These are phyloP conservation scores for Clitarchus hookeri DNA, from an alignment of 2,888 invertebrate species.

Conservation along the genomic window DNA sequence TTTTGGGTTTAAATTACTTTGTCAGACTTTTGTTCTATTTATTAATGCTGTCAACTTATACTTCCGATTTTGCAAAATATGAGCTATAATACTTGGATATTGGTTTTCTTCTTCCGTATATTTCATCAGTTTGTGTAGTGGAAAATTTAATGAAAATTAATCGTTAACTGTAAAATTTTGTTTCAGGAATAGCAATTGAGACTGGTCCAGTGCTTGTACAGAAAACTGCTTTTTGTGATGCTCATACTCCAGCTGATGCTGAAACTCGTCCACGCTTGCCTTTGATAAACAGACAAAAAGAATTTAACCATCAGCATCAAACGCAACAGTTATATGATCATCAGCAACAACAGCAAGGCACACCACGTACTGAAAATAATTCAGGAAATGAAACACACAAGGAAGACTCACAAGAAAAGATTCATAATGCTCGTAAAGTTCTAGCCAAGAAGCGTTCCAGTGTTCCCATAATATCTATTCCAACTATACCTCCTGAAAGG, in stretches of 20 bases:
- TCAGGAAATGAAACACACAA: slow-evolving; percentile 51
- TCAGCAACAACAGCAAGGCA: slow-evolving; percentile 34
- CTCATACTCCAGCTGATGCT: slow-evolving; percentile 81
- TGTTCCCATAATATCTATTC: slow-evolving; percentile 90
- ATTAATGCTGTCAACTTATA: too few species aligned
- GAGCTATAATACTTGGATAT: too few species aligned
- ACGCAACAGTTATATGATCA: not conserved
- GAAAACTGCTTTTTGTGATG: slow-evolving; percentile 95
- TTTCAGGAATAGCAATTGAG: slow-evolving; percentile 37
- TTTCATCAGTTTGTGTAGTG: too few species aligned
- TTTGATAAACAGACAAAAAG: slow-evolving; percentile 30
- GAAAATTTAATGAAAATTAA: too few species aligned
- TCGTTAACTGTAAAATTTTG: not conserved
- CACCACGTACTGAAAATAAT: slow-evolving; percentile 38
- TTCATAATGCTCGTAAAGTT: slow-evolving; percentile 85
- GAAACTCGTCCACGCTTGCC: slow-evolving; percentile 49
- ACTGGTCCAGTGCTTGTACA: slow-evolving; percentile 79
- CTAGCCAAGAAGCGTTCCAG: slow-evolving; percentile 87
- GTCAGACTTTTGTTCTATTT: too few species aligned
- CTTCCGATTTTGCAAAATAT: too few species aligned
- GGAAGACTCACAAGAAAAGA: slow-evolving; percentile 76
- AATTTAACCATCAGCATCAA: not conserved
- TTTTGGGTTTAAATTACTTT: too few species aligned
- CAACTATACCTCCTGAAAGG: slow-evolving; percentile 83
- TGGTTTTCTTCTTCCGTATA: too few species aligned